These are phyloP conservation scores for Ceyx margarethae DNA, from an alignment of 2,113 vertebrate genomes.

Conservation along the genomic window DNA sequence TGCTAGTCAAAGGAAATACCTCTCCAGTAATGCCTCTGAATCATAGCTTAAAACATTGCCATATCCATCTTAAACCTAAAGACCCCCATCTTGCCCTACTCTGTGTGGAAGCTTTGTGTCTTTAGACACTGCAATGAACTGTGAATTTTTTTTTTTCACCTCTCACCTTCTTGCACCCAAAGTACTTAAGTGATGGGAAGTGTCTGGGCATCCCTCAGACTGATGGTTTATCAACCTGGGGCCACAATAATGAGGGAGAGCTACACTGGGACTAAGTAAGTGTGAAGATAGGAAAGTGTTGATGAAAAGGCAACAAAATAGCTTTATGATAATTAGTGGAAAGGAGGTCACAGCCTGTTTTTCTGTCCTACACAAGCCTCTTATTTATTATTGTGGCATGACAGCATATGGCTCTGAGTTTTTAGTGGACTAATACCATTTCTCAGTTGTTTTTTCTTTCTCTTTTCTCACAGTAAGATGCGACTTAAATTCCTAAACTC, in stretches of 20 bases:
- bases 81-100: neutral
- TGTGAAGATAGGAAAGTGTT: neutral
- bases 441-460: conserved; percentile 48
- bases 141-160: neutral
- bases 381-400: conserved; percentile 28
- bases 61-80: neutral
- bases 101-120: neutral
- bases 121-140: neutral
- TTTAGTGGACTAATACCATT: conserved; percentile 32
- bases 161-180: neutral
- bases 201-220: neutral
- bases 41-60: neutral
- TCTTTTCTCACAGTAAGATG: conserved; percentile 59
- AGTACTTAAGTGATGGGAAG: neutral
- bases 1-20: neutral
- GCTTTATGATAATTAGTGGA: conserved; percentile 24
- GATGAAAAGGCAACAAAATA: conserved; percentile 30
- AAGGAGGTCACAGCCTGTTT: conserved; percentile 19
- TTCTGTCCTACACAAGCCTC: neutral
- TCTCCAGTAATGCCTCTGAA: neutral
- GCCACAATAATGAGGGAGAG: neutral
- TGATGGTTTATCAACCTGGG: neutral
- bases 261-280: neutral
- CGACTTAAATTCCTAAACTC: conserved; percentile 24
- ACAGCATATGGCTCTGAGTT: conserved; percentile 20